Base-by-base conservation (phyloP, 2,888 invertebrate genomes). In the Lordiphosa fenestrarum region DNA sequence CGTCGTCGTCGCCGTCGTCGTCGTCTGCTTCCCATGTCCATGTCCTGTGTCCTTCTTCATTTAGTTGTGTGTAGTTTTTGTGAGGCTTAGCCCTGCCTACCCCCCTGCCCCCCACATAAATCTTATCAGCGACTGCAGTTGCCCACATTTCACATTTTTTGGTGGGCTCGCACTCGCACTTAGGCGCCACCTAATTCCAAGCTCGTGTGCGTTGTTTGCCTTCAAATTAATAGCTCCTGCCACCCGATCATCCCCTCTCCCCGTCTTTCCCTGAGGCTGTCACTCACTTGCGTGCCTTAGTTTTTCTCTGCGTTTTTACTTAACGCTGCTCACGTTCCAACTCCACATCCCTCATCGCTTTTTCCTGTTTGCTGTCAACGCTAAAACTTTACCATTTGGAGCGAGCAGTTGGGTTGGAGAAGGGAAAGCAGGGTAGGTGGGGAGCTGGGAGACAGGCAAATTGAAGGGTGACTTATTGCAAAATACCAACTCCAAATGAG, bases 391-490 rank as follows among this genome's bases (percentile, higher is more conserved):
- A 64, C 52, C 64, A 64, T 30, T 44, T 30, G 21, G 25, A 25
- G 25, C 25, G 25, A 25, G 25, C 25, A 2, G 23, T 39, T 50
- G 47, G 37, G 25, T 0, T 6, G 30, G 9, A 1, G 9, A 25
- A 19, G 23, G 23, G 23, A 1, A 23, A 4, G 3, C 6, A 1
- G 25, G 30, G n/a, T n/a, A n/a, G n/a, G n/a, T n/a, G n/a, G 9
- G 30, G 30, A 25, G 25, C 9, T 3, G 7, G 9, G 30, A 9
- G 30, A 30, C 9, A 67, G 50, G 60, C 69, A 49, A 62, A 71
- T 69, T 82, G 70, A 82, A 75, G 83, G 83, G 76, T 76, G 83
- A 82, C 76, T 76, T 82, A 76, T 76, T 70, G 70, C 73, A 38
- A 35, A 40, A 44, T 44, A 21, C 39, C 33, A 64, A 57, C 65